phyloP scores from a whole-genome alignment of 1,140 invertebrate genomes.

The Thaumatotibia leucotreta region DNA sequence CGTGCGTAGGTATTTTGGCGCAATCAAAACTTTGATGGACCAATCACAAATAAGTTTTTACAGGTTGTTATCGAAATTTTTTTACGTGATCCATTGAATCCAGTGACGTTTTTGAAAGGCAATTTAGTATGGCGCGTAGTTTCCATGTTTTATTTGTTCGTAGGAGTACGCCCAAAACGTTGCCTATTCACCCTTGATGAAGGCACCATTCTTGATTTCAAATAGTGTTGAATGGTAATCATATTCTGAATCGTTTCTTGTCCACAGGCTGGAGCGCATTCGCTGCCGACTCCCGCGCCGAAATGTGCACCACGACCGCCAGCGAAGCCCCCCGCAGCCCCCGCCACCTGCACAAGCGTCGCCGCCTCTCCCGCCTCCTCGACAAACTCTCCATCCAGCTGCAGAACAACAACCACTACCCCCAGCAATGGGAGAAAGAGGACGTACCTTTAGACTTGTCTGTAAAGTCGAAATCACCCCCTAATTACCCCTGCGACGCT shows the following conservation, averaged over 20 bases:
- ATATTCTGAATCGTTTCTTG: conserved; percentile 11
- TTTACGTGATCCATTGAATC: too few relatives aligned
- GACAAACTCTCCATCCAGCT: conserved; percentile 59
- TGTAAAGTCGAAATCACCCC: conserved; percentile 77
- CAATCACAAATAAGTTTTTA: too few relatives aligned
- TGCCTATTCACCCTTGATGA: too few relatives aligned
- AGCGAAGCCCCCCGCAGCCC: conserved; percentile 42
- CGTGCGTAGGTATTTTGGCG: too few relatives aligned
- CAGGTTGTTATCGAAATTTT: too few relatives aligned
- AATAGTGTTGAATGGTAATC: too few relatives aligned
- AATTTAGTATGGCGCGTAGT: too few relatives aligned
- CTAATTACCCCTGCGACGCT: conserved; percentile 88
- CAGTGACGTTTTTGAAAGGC: too few relatives aligned
- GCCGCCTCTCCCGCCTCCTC: conserved; percentile 50
- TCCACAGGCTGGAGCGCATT: conserved; percentile 53
- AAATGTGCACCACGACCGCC: conserved; percentile 41
- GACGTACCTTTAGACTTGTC: conserved; percentile 92
- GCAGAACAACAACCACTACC: conserved; percentile 57
- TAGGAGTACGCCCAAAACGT: too few relatives aligned
- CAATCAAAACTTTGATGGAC: too few relatives aligned
- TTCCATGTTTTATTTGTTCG: too few relatives aligned
- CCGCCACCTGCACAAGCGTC: conserved; percentile 49
- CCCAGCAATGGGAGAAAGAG: conserved; percentile 77
- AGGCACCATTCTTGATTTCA: too few relatives aligned
- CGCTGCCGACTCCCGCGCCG: conserved; percentile 31